These are phyloP conservation scores for Pachycephus smyrnensis DNA, from an alignment of 2,888 invertebrate species.

Conservation along the genomic window DNA sequence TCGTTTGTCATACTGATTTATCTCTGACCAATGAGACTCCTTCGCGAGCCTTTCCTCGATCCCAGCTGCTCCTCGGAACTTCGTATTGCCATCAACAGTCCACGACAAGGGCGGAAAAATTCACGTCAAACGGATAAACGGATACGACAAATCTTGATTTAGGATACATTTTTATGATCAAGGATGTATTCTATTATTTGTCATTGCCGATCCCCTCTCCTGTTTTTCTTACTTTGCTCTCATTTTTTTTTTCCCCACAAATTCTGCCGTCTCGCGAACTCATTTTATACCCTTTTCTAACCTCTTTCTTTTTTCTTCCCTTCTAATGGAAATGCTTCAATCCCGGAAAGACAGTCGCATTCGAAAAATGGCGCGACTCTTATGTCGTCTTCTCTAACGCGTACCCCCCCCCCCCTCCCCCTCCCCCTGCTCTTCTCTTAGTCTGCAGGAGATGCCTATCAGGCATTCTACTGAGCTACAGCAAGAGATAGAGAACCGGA, in stretches of 20 bases:
- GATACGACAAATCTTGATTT: background rate
- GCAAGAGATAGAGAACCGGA: background rate
- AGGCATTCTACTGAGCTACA: background rate
- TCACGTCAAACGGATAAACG: background rate
- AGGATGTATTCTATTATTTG: background rate
- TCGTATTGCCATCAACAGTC: too few species aligned
- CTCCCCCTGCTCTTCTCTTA: background rate
- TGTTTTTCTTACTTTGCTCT: background rate
- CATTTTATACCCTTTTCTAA: background rate
- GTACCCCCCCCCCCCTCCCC: background rate
- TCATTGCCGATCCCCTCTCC: background rate
- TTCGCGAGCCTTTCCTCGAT: background rate
- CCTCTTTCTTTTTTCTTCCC: slow-evolving; percentile 6
- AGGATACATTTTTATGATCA: background rate
- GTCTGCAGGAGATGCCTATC: background rate
- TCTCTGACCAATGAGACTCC: slow-evolving; percentile 31
- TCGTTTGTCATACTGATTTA: slow-evolving; percentile 60
- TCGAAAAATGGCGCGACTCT: background rate
- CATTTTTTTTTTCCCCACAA: too few species aligned
- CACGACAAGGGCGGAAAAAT: background rate
- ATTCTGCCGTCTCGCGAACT: too few species aligned
- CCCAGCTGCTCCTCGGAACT: background rate
- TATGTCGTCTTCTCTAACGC: background rate
- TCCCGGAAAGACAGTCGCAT: background rate
- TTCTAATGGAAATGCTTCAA: slow-evolving; percentile 7